These are phyloP conservation scores for Macroglossus sobrinus DNA, from an alignment of 2,113 vertebrate genomes.

Conservation along the genomic window DNA sequence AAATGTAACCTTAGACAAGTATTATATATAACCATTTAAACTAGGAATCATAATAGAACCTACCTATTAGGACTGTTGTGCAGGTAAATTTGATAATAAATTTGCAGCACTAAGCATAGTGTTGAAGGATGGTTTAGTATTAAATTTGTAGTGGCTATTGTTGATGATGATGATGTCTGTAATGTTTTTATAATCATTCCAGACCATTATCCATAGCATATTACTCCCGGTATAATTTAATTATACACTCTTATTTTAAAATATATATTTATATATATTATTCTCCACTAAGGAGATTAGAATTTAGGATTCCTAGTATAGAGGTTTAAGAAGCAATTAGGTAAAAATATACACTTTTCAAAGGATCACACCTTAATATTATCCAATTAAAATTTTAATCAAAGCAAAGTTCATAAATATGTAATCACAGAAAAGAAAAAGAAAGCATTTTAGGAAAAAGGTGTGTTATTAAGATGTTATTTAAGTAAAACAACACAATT, in stretches of 20 bases:
- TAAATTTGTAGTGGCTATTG: not conserved
- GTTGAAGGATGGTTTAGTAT: not conserved
- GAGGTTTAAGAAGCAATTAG: not conserved
- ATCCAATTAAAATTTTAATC: conserved; percentile 19
- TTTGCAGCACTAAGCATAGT: not conserved
- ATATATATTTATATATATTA: not conserved
- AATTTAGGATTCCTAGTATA: not conserved
- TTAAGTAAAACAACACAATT: not conserved
- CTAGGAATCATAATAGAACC: not conserved
- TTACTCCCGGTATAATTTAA: not conserved
- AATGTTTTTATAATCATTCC: not conserved
- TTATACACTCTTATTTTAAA: not conserved
- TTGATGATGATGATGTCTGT: not conserved
- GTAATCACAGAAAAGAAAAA: not conserved
- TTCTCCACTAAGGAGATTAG: not conserved
- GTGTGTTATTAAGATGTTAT: not conserved
- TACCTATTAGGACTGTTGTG: not conserved
- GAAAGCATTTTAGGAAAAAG: not conserved
- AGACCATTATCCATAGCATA: not conserved
- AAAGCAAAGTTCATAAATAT: not conserved
- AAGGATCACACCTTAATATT: not conserved
- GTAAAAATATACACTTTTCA: not conserved
- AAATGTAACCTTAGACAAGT: not conserved
- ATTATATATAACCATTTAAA: not conserved
- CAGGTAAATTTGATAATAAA: not conserved